Base-by-base conservation (phyloP, 2,797 vertebrate species). In the Enteromius anoplus region DNA sequence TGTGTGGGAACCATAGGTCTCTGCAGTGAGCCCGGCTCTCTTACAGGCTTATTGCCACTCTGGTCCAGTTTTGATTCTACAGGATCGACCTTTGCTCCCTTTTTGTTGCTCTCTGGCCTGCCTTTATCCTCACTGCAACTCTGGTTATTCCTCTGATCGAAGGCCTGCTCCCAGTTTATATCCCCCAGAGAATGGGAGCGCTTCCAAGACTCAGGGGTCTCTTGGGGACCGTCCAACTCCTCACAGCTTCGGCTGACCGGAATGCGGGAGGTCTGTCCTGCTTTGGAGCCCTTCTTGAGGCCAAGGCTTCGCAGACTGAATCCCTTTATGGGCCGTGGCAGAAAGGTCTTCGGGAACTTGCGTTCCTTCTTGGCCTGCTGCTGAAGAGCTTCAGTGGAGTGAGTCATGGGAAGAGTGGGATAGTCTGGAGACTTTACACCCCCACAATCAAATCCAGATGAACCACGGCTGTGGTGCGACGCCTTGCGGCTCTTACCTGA, bases 111-210 rank as follows among this genome's bases (percentile, higher is more conserved):
- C 72, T 29, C 91, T 82, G 51, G 86, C 89, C 12, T 65, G 79
- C 79, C 79, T 5, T 64, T 83, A 85, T 88, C 89, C 32, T 81
- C 53, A 55, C 21, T 2, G 83, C 29, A 71, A 88, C 89, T 40
- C 3, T 85, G 80, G 70, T 90, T 88, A 72, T 89, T 90, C 73
- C 85, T 92, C 75, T 89, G 90, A 76, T 92, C 87, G 8, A 75
- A 87, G 60, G 58, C 85, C 49, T 88, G 87, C 76, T 96, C 96
- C 90, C 94, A 95, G 80, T 95, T 94, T 77, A 99, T 94, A 89
- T 98, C 95, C 45, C 97, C 97, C 85, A 99, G 91, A 2, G 98
- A 99, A 76, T 95, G 97, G 75, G 97, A 98, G 23, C 98, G 96
- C 86, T 96, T 97, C 95, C 96, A 97, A 0, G 81, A 2, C 8